phyloP scores from a whole-genome alignment of 1,140 invertebrate genomes.

The Procambarus clarkii region DNA sequence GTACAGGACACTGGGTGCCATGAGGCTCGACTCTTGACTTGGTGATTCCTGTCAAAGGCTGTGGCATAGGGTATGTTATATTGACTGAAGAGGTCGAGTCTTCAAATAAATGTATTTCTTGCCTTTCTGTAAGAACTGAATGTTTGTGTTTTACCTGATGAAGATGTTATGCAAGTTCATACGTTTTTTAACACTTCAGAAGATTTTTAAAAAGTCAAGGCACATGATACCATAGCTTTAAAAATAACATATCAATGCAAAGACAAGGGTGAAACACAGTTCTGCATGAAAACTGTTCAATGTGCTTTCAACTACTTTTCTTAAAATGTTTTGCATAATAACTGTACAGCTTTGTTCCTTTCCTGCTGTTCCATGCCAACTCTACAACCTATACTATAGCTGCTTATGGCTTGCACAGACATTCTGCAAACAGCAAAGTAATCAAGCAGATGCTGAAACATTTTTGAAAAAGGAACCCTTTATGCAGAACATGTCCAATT shows the following conservation, averaged over 20 bases:
- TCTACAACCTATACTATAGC: constrained; percentile 1
- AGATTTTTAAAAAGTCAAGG: constrained; percentile 25
- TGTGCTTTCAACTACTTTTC: constrained; percentile 49
- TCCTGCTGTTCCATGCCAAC: constrained; percentile 16
- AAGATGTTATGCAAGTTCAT: constrained; percentile 52
- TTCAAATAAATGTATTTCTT: constrained; percentile 44
- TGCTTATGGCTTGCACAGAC: constrained; percentile 44
- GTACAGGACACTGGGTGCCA: constrained; percentile 16
- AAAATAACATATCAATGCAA: constrained; percentile 58
- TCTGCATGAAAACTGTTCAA: constrained; percentile 37
- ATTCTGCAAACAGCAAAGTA: constrained; percentile 41
- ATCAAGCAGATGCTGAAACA: constrained; percentile 31
- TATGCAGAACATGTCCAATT: constrained; percentile 10
- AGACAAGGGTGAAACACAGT: constrained; percentile 55
- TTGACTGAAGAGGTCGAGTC: constrained; percentile 40
- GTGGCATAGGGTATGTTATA: constrained; percentile 39
- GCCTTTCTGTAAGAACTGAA: constrained; percentile 39
- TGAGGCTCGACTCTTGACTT: constrained; percentile 33
- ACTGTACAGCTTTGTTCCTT: constrained; percentile 55
- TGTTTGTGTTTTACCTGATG: constrained; percentile 32
- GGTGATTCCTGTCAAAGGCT: constrained; percentile 53
- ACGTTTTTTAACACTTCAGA: constrained; percentile 33
- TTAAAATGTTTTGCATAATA: constrained; percentile 51
- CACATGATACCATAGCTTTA: constrained; percentile 55
- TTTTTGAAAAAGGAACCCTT: constrained; percentile 34